These are phyloP conservation scores for Pteromalus puparum DNA, from an alignment of 1,140 invertebrate genomes.

Conservation along the genomic window DNA sequence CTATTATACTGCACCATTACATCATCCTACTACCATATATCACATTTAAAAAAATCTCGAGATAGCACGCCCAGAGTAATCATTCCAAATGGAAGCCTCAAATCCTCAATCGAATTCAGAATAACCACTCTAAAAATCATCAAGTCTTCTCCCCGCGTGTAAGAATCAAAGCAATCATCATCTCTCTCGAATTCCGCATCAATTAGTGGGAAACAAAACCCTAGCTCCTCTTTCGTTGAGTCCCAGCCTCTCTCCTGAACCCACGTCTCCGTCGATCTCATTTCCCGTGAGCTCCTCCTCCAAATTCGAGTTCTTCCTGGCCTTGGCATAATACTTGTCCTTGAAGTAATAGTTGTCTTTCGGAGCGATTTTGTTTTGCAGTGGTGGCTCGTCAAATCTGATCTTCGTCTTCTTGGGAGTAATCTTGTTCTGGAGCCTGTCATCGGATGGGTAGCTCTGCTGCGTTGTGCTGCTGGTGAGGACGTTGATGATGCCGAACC, in stretches of 20 bases:
- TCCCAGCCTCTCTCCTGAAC: not conserved
- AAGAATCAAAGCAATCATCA: not conserved
- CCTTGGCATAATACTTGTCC: constrained; percentile 43
- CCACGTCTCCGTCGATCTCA: constrained; percentile 45
- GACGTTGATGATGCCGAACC: constrained; percentile 51
- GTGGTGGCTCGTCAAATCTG: constrained; percentile 41
- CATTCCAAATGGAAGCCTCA: not conserved
- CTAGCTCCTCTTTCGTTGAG: constrained; percentile 17
- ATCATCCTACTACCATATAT: not conserved
- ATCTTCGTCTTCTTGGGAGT: constrained; percentile 48
- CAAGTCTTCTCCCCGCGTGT: constrained; percentile 33
- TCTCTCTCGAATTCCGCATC: not conserved
- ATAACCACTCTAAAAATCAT: constrained; percentile 28
- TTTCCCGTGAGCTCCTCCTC: constrained; percentile 43
- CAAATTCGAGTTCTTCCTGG: constrained; percentile 25
- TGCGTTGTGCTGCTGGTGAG: constrained; percentile 38
- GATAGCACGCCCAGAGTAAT: not conserved
- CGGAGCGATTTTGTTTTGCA: constrained; percentile 59
- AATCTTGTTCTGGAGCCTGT: constrained; percentile 61
- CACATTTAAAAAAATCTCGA: not conserved
- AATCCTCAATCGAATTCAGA: not conserved
- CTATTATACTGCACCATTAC: too few relatives aligned
- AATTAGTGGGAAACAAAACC: constrained; percentile 34
- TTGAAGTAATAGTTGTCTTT: constrained; percentile 47
- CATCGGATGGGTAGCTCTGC: not conserved